Evolutionary conservation across 2,888 invertebrate genomes (phyloP), one percentile per base, ranked within the genome.

Genomic region (Diloba caeruleocephala): DNA sequence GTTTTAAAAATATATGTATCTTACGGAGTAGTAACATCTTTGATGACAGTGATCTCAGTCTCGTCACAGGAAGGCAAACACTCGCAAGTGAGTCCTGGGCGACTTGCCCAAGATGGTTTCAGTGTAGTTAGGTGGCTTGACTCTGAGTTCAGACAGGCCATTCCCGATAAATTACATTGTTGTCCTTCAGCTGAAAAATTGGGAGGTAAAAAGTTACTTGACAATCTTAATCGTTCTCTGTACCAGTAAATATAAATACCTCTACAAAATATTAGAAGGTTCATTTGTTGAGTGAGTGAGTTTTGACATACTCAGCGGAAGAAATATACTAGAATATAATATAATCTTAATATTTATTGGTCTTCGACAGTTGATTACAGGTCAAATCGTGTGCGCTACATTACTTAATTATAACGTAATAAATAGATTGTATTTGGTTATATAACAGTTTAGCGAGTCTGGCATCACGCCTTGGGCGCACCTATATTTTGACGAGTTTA

Each of bases 21-120:
- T 81, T 65, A 90, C 90, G 71, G 58, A 2, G 67, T 80, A 61
- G 87, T 85, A n/a, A 89, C 88, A 56, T 95, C 95, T 69, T 94
- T 94, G 41, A 96, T 94, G 10, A 95, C 89, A 3, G 95, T 94
- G 50, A 96, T 94, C 68, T 96, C 96, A 6, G 95, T 94, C 82
- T 96, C 96, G 0, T 95, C 95, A 76, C 96, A 96, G 9, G 96
- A 96, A 0, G 96, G 96, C 46, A 96, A 78, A 69, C 96, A 96
- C 74, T 95, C 92, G 66, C 96, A 96, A 1, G 94, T 89, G 10
- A 96, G 84, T 0, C 96, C 96, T 0, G 94, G 93, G 0, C 95
- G 92, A 7, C 66, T 70, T 0, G 95, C 94, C 96, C 96, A 96
- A 7, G 88, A 84, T 0, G 96, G 95, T 72, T 96, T 96, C 38